These are phyloP conservation scores for Agrochola litura DNA, from an alignment of 2,888 invertebrate genomes.

Conservation along the genomic window DNA sequence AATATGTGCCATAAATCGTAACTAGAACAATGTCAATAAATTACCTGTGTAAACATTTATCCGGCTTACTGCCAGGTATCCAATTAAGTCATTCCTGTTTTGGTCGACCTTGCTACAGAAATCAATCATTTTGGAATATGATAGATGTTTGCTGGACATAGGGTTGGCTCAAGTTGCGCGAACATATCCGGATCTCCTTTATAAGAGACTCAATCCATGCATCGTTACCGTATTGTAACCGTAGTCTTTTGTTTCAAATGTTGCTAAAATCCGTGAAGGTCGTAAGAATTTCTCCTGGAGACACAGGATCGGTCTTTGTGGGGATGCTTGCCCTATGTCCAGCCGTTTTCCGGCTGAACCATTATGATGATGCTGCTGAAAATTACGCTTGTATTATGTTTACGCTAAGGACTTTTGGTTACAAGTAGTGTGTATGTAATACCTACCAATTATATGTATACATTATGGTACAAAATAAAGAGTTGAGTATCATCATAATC, in stretches of 20 bases:
- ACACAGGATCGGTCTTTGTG: not conserved
- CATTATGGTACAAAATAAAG: too few relatives aligned
- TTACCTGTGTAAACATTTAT: slow-evolving; percentile 38
- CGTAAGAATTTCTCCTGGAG: too few relatives aligned
- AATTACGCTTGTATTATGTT: not conserved
- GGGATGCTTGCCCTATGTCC: not conserved
- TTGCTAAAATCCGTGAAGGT: not conserved
- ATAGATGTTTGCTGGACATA: slow-evolving; percentile 11
- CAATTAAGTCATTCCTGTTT: slow-evolving; percentile 40
- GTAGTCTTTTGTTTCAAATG: not conserved
- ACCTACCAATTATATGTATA: too few relatives aligned
- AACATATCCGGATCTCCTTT: not conserved
- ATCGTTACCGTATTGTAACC: not conserved
- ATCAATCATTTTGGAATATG: slow-evolving; percentile 19
- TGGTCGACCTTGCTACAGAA: slow-evolving; percentile 18
- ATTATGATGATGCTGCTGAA: not conserved
- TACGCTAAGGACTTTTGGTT: not conserved
- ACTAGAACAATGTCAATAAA: slow-evolving; percentile 38
- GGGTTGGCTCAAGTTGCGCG: not conserved
- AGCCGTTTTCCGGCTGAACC: not conserved
- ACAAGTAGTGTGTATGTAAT: not conserved
- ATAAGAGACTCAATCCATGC: not conserved
- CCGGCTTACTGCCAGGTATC: slow-evolving; percentile 27
- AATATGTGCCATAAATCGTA: slow-evolving; percentile 31
- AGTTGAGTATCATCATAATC: too few relatives aligned